Conservation (phyloP, 1,140 invertebrate genomes). For the Melitaea cinxia region DNA sequence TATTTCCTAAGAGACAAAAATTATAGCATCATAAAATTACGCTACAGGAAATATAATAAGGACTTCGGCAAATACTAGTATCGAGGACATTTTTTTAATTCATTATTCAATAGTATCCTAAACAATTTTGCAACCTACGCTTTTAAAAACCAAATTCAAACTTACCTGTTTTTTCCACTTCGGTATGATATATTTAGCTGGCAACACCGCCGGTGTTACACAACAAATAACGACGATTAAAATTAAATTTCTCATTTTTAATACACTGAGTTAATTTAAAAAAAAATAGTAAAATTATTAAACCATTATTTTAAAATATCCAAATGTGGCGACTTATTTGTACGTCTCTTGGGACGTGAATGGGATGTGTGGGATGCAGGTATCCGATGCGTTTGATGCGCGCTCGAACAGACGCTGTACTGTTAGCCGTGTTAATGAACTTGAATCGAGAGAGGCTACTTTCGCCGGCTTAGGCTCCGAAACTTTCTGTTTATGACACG, state of each 20-base stretch:
- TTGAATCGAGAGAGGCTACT: constrained; percentile 66
- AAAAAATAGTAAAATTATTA: constrained; percentile 4
- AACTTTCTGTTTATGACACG: constrained; percentile 19
- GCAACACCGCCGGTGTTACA: constrained; percentile 55
- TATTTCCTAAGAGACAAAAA: background rate
- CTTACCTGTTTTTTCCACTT: constrained; percentile 91
- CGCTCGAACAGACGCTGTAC: constrained; percentile 42
- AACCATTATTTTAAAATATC: constrained; percentile 2
- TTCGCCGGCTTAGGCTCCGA: constrained; percentile 54
- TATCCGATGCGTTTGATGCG: constrained; percentile 31
- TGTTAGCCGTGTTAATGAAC: constrained; percentile 77
- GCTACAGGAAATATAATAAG: no score
- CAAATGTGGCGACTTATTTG: background rate
- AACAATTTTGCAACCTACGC: background rate
- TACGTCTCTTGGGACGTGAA: background rate
- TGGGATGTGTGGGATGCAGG: background rate
- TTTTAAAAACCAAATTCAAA: constrained; percentile 23
- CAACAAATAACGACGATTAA: constrained; percentile 57
- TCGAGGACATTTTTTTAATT: no score
- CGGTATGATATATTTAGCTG: constrained; percentile 85
- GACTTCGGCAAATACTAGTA: no score
- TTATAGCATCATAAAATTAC: no score
- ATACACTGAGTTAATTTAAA: constrained; percentile 26
- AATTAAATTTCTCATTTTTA: constrained; percentile 45
- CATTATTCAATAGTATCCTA: no score